Evolutionary conservation across 53 echinoderm and acorn worm species (phyloP), one percentile per base, ranked within the genome.

Genomic region (Crossaster papposus): DNA sequence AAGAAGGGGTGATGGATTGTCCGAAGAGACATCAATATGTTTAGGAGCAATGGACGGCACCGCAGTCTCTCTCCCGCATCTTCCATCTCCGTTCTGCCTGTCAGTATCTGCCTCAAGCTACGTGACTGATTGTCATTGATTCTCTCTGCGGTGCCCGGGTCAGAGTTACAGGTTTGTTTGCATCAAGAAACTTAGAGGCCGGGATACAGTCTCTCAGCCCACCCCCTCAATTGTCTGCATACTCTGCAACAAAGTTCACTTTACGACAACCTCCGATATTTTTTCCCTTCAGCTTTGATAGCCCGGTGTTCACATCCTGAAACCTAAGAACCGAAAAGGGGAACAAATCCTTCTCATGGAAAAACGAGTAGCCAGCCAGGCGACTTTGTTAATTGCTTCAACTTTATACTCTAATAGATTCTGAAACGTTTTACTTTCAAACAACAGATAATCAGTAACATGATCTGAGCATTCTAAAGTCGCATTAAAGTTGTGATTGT

Each of bases 91-190:
- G 2, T 26, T 29, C 68, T 20, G 13, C 22, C 68, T 22, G 38
- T 44, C 24, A 14, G 75, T 18, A 36, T 4, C 34, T 33, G 75
- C 71, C 58, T 58, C 58, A 23, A 35, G 33, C 33, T 74, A 20
- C 75, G 35, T 14, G 83, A 24, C 83, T 83, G 29, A 64, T 83
- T 17, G 70, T 38, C 6, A 83, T 83, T 83, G 83, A 83, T 83
- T 83, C 51, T 2, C 38, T 70, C 51, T 35, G 4, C 8, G 22
- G 15, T 58, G 83, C 18, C 23, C 4, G 68, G 83, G 70, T 65
- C 83, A 37, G 70, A 65, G 70, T 83, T 36, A 37, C n/a, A 63
- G 68, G 34, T 74, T 2, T 33, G 75, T 35, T 0, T 36, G 35
- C 12, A 65, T 1, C 24, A 26, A 2, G 33, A 14, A 36, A 12